Evolutionary conservation across 2,888 invertebrate species (phyloP), one percentile per base, ranked within the genome.

Genomic region (Colostygia pectinataria): DNA sequence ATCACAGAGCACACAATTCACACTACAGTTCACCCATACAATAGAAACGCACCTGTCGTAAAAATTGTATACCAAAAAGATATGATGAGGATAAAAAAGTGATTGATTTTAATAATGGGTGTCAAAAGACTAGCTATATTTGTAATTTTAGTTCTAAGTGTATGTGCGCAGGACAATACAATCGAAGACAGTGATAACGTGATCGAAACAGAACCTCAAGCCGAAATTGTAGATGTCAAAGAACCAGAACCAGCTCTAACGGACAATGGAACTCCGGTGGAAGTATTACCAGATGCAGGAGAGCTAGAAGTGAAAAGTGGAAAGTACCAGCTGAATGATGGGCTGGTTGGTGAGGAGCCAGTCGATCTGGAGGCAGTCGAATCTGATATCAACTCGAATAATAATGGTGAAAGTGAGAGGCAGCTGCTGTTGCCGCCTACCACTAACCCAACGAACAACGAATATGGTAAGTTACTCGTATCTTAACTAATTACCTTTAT

Each of bases 1-100:
- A 86, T 87, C 85, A 81, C 68, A 72, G 71, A 75, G 78, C 82
- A 82, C 83, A 85, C 83, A 78, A 66, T 68, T 66, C 60, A 56
- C 74, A 71, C 75, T 69, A 65, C 77, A 88, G 86, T 89, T 75
- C 68, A 55, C 68, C 71, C 66, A 66, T 61, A 79, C 77, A 80
- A 80, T 78, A 82, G 69, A 63, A 43, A 68, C 71, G 68, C 79
- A 85, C 83, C 78, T 84, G 87, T 77, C 77, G 82, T 69, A 63
- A 53, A 59, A 59, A 70, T 59, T n/a, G n/a, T 59, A 70, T 70
- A 70, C 15, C 9, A 28, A 64, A 55, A 71, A 70, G 62, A 80
- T 80, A 77, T 76, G 77, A 83, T 80, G 63, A 65, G 63, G 68
- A 71, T 70, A 65, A 65, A 66, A 70, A 68, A 65, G 65, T 62